These are phyloP conservation scores for Agrotis exclamationis DNA, from an alignment of 2,888 invertebrate genomes.

Conservation along the genomic window DNA sequence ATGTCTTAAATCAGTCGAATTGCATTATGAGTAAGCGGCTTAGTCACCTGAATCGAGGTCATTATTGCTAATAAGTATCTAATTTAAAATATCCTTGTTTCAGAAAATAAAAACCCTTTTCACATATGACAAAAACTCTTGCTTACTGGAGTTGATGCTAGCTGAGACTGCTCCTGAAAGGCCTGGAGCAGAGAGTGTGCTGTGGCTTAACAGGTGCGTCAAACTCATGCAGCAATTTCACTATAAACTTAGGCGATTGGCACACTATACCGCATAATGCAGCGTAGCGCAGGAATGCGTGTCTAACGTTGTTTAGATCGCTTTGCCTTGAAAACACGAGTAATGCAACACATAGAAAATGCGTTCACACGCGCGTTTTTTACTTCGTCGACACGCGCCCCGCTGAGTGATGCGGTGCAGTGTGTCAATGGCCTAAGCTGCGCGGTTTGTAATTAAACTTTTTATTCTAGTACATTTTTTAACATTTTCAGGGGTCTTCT, in stretches of 20 bases:
- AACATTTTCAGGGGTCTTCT: conserved; percentile 90
- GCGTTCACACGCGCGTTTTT: too few relatives aligned
- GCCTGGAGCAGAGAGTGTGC: conserved; percentile 92
- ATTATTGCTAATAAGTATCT: conserved; percentile 1
- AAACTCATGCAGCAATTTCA: background rate
- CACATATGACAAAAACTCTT: conserved; percentile 88
- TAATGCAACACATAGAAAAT: too few relatives aligned
- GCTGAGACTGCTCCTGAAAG: conserved; percentile 90
- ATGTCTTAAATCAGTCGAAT: too few relatives aligned
- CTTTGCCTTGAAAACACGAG: too few relatives aligned
- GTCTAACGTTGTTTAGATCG: too few relatives aligned
- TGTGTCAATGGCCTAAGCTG: too few relatives aligned
- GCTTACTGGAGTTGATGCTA: conserved; percentile 93
- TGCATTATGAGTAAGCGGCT: too few relatives aligned
- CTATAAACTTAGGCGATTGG: background rate
- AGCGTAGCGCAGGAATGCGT: too few relatives aligned
- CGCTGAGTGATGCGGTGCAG: too few relatives aligned
- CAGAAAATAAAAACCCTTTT: conserved; percentile 92
- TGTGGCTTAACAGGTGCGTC: conserved; percentile 94
- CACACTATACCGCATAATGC: too few relatives aligned
- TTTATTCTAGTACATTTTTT: background rate
- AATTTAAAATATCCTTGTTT: conserved; percentile 43
- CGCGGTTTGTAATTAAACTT: background rate
- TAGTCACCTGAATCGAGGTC: background rate
- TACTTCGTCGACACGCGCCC: too few relatives aligned